phyloP scores from a whole-genome alignment of 1,140 invertebrate genomes.

The Triops longicaudatus region DNA sequence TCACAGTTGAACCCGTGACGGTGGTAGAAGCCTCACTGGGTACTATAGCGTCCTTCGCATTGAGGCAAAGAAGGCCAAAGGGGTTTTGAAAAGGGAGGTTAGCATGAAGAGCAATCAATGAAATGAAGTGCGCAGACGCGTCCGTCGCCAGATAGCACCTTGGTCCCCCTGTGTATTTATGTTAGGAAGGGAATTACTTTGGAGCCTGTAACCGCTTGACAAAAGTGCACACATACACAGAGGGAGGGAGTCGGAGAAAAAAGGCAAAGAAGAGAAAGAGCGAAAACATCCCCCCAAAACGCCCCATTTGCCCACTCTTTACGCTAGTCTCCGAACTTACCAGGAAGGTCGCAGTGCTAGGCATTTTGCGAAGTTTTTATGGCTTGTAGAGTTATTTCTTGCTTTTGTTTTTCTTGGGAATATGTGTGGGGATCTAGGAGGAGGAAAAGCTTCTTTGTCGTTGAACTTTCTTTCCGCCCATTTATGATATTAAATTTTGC shows the following conservation, averaged over 20 bases:
- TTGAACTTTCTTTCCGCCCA: too few species aligned
- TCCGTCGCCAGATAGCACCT: not conserved
- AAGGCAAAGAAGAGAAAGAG: too few species aligned
- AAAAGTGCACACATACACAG: conserved; percentile 5
- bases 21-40: not conserved
- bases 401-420: too few species aligned
- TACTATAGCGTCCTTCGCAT: not conserved
- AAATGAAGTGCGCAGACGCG: not conserved
- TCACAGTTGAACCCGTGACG: not conserved
- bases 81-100: not conserved
- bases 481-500: too few species aligned
- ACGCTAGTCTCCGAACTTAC: not conserved
- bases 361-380: not conserved
- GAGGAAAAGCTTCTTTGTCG: not conserved
- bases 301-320: not conserved
- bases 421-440: not conserved
- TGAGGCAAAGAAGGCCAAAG: not conserved
- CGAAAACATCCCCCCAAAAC: not conserved
- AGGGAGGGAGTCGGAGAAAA: too few species aligned
- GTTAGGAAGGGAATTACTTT: conserved; percentile 6
- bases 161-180: not conserved
- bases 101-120: conserved; percentile 3
- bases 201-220: not conserved
- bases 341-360: not conserved
- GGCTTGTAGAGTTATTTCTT: not conserved